Evolutionary conservation across 1,140 invertebrate species (phyloP).

Genomic region (Aphis craccivora): DNA sequence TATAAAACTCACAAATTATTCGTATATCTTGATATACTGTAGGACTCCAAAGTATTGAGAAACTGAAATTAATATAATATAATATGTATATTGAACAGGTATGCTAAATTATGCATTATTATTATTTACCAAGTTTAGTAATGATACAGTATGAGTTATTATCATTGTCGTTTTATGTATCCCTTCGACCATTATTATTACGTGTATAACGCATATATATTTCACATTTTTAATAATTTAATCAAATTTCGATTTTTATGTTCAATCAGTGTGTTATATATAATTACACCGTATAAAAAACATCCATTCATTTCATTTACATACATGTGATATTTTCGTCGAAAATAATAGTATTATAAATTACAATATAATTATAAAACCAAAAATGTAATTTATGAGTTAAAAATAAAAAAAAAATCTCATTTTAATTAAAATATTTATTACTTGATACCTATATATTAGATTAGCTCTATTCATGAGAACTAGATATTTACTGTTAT

Average conservation of each 20-base stretch:
- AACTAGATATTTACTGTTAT: background rate
- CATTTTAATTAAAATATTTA: background rate
- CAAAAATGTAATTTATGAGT: background rate
- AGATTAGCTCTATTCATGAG: background rate
- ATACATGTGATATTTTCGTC: background rate
- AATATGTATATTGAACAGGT: background rate
- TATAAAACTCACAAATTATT: background rate
- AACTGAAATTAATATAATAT: background rate
- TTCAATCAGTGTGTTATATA: background rate
- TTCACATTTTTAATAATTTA: constrained; percentile 1
- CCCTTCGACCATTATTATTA: background rate
- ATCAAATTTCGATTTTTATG: constrained; percentile 10
- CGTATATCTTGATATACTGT: background rate
- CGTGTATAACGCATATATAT: background rate
- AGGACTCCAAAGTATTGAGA: background rate
- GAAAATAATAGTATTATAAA: background rate
- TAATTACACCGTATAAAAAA: background rate
- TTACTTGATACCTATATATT: too few species aligned
- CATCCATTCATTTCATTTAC: background rate
- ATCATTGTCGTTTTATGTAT: background rate
- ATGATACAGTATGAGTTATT: background rate
- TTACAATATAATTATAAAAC: background rate
- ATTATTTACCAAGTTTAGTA: background rate
- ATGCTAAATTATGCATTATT: background rate
- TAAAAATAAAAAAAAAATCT: background rate